A percentile compares a stretch with the other conserved stretches of the same genome.
phyloP scores from a whole-genome alignment of 1,140 invertebrate genomes.

The Lordiphosa stackelbergi region DNA sequence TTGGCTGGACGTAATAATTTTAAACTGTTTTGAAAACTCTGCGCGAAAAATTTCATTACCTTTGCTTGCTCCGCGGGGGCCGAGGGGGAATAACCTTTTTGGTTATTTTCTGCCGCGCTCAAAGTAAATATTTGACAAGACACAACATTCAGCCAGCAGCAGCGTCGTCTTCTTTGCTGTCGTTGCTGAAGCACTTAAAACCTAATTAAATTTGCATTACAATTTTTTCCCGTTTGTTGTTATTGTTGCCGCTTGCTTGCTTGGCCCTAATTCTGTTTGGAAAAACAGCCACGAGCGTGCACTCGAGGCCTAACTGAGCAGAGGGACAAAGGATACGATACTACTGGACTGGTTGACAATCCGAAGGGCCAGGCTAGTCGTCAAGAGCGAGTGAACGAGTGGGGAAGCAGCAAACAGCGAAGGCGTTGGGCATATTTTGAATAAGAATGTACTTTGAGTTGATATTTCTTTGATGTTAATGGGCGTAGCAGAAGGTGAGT shows the following conservation, averaged over 20 bases:
- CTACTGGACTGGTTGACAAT: slow-evolving; percentile 59
- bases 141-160: slow-evolving; percentile 29
- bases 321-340: slow-evolving; percentile 31
- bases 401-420: neutral
- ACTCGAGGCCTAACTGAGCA: slow-evolving; percentile 42
- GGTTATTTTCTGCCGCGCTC: slow-evolving; percentile 61
- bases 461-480: slow-evolving; percentile 32
- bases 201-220: slow-evolving; percentile 75
- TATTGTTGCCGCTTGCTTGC: slow-evolving; percentile 27
- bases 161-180: slow-evolving; percentile 36
- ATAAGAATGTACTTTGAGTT: slow-evolving; percentile 16
- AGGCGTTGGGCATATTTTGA: slow-evolving; percentile 22
- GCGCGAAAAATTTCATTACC: slow-evolving; percentile 72
- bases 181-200: slow-evolving; percentile 69
- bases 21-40: slow-evolving; percentile 69
- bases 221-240: slow-evolving; percentile 45
- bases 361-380: slow-evolving; percentile 25
- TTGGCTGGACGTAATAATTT: slow-evolving; percentile 63
- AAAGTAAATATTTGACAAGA: slow-evolving; percentile 72
- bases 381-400: slow-evolving; percentile 1
- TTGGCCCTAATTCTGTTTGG: slow-evolving; percentile 64
- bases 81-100: slow-evolving; percentile 52
- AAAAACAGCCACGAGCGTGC: slow-evolving; percentile 58
- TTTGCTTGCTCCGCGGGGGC: slow-evolving; percentile 24
- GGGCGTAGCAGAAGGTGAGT: neutral